Evolutionary conservation across 1,140 invertebrate species (phyloP).

Genomic region (Vanessa atalanta): DNA sequence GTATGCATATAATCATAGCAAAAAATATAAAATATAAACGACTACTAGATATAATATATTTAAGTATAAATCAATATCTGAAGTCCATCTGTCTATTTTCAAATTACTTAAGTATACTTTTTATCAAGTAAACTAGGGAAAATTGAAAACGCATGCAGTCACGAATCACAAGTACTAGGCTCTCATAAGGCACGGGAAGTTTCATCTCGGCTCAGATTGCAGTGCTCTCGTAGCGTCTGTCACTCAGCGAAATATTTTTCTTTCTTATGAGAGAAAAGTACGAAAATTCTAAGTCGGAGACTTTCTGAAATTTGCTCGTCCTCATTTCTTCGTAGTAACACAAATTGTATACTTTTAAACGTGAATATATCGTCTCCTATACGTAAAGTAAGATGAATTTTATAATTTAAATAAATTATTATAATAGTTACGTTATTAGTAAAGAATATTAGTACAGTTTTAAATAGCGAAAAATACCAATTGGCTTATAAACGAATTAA

Average conservation of each 20-base stretch:
- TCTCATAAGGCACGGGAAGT: slow-evolving; percentile 39
- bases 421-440: no score
- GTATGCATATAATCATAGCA: no score
- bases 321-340: slow-evolving; percentile 30
- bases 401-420: no score
- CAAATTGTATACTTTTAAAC: slow-evolving; percentile 34
- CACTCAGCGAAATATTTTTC: slow-evolving; percentile 45
- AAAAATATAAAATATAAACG: no score
- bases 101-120: no score
- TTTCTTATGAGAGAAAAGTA: slow-evolving; percentile 41
- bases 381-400: no score
- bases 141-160: slow-evolving; percentile 9
- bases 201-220: slow-evolving; percentile 40
- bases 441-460: no score
- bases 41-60: no score
- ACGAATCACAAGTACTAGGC: slow-evolving; percentile 39
- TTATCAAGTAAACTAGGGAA: neutral
- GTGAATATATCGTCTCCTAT: slow-evolving; percentile 15
- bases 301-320: slow-evolving; percentile 38
- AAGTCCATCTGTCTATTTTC: no score
- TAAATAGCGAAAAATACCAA: no score
- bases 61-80: no score
- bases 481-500: no score
- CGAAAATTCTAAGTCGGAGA: slow-evolving; percentile 37
- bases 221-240: slow-evolving; percentile 43